Percentiles rank a stretch among this genome's conserved stretches.
Evolutionary conservation across 2,888 invertebrate genomes (phyloP).

Genomic region (Oegoconia quadripuncta): DNA sequence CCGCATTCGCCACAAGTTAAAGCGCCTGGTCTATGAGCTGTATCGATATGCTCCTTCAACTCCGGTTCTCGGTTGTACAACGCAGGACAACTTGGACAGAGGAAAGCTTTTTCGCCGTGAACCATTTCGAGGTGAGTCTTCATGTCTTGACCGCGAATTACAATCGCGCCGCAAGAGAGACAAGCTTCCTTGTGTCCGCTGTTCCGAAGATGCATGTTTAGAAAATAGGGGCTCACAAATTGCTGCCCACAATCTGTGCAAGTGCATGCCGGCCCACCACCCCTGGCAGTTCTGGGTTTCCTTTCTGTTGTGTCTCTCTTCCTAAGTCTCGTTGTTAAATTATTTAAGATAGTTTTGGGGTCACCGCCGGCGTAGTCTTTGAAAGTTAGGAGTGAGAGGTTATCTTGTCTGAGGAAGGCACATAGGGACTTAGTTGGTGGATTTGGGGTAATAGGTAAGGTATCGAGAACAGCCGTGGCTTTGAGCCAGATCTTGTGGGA

Average conservation of each 20-base stretch:
- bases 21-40: slow-evolving; percentile 43
- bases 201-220: slow-evolving; percentile 56
- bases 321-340: slow-evolving; percentile 32
- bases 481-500: slow-evolving; percentile 49
- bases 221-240: slow-evolving; percentile 50
- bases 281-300: slow-evolving; percentile 33
- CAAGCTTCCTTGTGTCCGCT: slow-evolving; percentile 65
- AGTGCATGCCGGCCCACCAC: slow-evolving; percentile 40
- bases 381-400: slow-evolving; percentile 39
- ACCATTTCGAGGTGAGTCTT: slow-evolving; percentile 39
- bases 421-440: slow-evolving; percentile 42
- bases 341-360: slow-evolving; percentile 38
- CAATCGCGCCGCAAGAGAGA: slow-evolving; percentile 43
- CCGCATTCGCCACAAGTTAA: slow-evolving; percentile 59
- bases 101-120: slow-evolving; percentile 36
- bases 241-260: slow-evolving; percentile 59
- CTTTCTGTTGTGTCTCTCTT: slow-evolving; percentile 30
- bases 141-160: slow-evolving; percentile 45
- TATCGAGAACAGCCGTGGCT: slow-evolving; percentile 36
- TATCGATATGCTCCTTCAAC: slow-evolving; percentile 39
- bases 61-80: slow-evolving; percentile 37
- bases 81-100: slow-evolving; percentile 54
- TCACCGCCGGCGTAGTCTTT: slow-evolving; percentile 43
- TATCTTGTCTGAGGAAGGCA: slow-evolving; percentile 44
- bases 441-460: slow-evolving; percentile 22